Evolutionary conservation across 2,113 vertebrate species (phyloP), one percentile per base, ranked within the genome.

Genomic region (Haemorhous mexicanus): DNA sequence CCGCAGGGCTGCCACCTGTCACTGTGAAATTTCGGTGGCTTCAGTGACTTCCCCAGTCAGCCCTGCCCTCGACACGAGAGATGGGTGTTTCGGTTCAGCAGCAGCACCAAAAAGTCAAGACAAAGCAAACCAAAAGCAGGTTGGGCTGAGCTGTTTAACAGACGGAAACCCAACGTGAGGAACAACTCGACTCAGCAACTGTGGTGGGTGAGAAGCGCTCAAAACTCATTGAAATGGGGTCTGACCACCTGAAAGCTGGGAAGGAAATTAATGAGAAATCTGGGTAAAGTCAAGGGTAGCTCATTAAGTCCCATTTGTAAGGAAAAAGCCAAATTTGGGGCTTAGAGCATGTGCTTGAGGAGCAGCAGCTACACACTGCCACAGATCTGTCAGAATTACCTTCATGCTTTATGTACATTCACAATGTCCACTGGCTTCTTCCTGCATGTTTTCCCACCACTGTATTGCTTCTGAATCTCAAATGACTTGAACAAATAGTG

Each of bases 1-100:
- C 80, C 28, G 3, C 10, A 4, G 81, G 64, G 90, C 84, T 91
- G 85, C 69, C 10, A 13, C 93, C 78, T 56, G 7, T 39, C 21
- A 16, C 84, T 93, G 24, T 33, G 84, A 94, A 77, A 84, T 83
- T 70, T 90, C 9, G 0, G 58, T 53, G 77, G 59, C 80, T 90
- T 43, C 69, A 15, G 6, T 30, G 55, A 79, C 84, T 74, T 83
- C 58, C 56, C 70, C 63, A 3, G 62, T 78, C 88, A 82, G 78
- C 35, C 33, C 82, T 67, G 66, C 43, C 70, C 0, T 16, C 18
- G 1, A 49, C 1, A 10, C 0, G 0, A 43, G 77, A 18, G 3
- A 56, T 2, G 62, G 79, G 70, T 41, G 91, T 88, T 94, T 82
- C 27, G 0, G 59, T 78, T 95, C 84, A 21, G 43, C 59, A 23